Percentiles rank a stretch among this genome's conserved stretches.
phyloP scores from a whole-genome alignment of 2,113 vertebrate species.

The Promerops cafer region DNA sequence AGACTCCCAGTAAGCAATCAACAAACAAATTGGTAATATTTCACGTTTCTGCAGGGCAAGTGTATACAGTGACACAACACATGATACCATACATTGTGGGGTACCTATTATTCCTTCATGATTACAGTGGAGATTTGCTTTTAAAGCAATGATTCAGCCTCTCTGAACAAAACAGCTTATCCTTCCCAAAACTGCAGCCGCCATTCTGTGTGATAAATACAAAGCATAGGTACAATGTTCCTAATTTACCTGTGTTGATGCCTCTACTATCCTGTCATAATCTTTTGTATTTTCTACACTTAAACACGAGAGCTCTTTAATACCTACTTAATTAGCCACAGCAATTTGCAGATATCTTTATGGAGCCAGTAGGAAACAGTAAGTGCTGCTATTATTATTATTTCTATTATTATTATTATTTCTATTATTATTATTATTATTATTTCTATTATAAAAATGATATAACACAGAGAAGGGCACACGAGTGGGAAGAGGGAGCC shows the following conservation, averaged over 20 bases:
- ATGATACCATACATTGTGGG: neutral
- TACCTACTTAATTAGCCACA: conserved; percentile 13
- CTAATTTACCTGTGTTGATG: conserved; percentile 5
- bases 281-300: conserved; percentile 42
- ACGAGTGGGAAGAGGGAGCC: neutral
- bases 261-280: conserved; percentile 30
- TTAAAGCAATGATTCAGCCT: conserved; percentile 44
- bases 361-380: neutral
- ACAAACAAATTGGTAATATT: neutral
- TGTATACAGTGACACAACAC: neutral
- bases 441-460: conserved; percentile 5
- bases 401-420: conserved; percentile 7
- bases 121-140: conserved; percentile 42
- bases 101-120: conserved; percentile 14
- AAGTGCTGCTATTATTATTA: conserved; percentile 7
- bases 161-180: conserved; percentile 8
- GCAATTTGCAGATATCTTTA: conserved; percentile 20
- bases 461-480: neutral
- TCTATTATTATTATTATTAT: neutral
- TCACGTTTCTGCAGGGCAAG: neutral
- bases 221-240: neutral
- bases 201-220: conserved; percentile 29
- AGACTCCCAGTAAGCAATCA: neutral
- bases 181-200: conserved; percentile 10
- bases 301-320: conserved; percentile 20